Evolutionary conservation across 2,113 vertebrate genomes (phyloP), one percentile per base, ranked within the genome.

Genomic region (Elephas maximus): DNA sequence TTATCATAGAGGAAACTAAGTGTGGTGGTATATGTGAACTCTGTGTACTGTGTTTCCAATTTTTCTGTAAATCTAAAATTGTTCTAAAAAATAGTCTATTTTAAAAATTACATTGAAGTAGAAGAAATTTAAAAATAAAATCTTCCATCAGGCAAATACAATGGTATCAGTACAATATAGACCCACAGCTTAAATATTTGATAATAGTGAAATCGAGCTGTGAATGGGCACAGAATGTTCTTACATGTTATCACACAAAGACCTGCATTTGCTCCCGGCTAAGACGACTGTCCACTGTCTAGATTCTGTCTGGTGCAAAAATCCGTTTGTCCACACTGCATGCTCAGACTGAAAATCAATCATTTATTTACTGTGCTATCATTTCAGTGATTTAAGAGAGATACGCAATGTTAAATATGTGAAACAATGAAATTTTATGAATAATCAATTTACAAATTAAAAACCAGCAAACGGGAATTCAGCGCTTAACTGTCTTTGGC

Each of bases 61-160:
- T 88, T 80, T 97, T 76, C 53, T 96, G 21, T 88, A 91, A 90
- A 88, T 88, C 60, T 33, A 23, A 83, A 95, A 88, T 82, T 76
- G 9, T 79, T 90, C 7, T 60, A 44, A 92, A 89, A 57, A 57
- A 28, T 60, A 89, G 37, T 48, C 8, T 62, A 44, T 81, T 91
- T 51, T 30, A 62, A 88, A 92, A 82, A 41, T 63, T 48, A 26
- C 11, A 86, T 77, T 81, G 33, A 63, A 10, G n/a, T 86, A 80
- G 33, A 80, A 77, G 37, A 95, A 91, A 65, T 65, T 81, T 77
- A 48, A 45, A 97, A 95, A 45, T 67, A 74, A 95, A 92, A 37
- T 2, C n/a, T 76, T 60, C 89, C 41, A 28, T 73, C 48, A 48
- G 48, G 48, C 48, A 48, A 48, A 48, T 48, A 94, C 71, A 76